Evolutionary conservation across 2,888 invertebrate genomes (phyloP).

Genomic region (Cryptocephalus moraei): DNA sequence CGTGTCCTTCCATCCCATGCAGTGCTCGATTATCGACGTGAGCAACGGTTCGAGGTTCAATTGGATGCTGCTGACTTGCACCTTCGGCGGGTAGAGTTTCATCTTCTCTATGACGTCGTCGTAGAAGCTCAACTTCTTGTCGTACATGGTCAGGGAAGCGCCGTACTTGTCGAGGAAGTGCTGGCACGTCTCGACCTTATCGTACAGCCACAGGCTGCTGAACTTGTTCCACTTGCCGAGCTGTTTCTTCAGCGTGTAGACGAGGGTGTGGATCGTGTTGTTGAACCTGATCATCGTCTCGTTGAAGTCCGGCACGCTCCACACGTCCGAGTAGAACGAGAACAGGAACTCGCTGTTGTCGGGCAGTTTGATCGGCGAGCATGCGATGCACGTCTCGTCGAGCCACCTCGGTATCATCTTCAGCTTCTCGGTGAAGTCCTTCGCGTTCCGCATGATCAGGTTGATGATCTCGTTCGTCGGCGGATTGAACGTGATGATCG

Average conservation of each 20-base stretch:
- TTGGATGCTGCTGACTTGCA: constrained; percentile 59
- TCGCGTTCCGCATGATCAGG: constrained; percentile 60
- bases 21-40: constrained; percentile 59
- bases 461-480: constrained; percentile 68
- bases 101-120: constrained; percentile 53
- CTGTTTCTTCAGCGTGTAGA: constrained; percentile 55
- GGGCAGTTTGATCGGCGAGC: constrained; percentile 50
- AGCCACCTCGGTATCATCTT: constrained; percentile 79
- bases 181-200: constrained; percentile 64
- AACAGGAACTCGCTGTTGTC: constrained; percentile 51
- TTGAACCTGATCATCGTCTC: constrained; percentile 57
- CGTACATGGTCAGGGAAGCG: constrained; percentile 56
- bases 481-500: constrained; percentile 68
- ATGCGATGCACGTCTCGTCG: constrained; percentile 67
- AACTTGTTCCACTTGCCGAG: constrained; percentile 60
- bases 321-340: constrained; percentile 72
- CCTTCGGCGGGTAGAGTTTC: constrained; percentile 43
- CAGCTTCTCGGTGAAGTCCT: constrained; percentile 66
- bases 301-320: constrained; percentile 59
- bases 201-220: constrained; percentile 64
- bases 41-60: constrained; percentile 66
- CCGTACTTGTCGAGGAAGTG: constrained; percentile 60
- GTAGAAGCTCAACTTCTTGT: constrained; percentile 79
- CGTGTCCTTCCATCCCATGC: constrained; percentile 67
- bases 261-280: constrained; percentile 53